A percentile compares a stretch with the other conserved stretches of the same genome.
These are phyloP conservation scores for Dryobotodes eremita DNA, from an alignment of 2,888 invertebrate species.

Conservation along the genomic window DNA sequence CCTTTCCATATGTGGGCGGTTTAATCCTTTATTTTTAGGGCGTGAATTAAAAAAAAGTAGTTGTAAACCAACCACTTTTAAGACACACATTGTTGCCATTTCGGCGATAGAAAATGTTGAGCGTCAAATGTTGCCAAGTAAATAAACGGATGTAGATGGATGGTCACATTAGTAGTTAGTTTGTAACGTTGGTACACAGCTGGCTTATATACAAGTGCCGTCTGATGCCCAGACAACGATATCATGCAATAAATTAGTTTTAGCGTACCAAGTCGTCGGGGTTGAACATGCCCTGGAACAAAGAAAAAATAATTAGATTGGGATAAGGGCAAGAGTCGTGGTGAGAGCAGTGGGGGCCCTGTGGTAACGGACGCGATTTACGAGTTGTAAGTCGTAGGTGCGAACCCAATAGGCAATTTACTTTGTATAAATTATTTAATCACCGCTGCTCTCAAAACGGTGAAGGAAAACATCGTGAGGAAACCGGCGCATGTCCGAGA, in stretches of 20 bases:
- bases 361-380: too few relatives aligned
- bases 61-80: background rate
- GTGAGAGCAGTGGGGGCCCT: too few relatives aligned
- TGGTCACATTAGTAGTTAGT: constrained; percentile 63
- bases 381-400: too few relatives aligned
- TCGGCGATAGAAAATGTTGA: background rate
- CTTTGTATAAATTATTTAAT: too few relatives aligned
- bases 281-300: constrained; percentile 96
- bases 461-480: too few relatives aligned
- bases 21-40: background rate
- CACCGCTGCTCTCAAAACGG: too few relatives aligned
- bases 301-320: constrained; percentile 39
- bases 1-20: background rate
- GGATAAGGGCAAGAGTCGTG: too few relatives aligned
- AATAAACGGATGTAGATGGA: constrained; percentile 36
- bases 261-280: constrained; percentile 94
- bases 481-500: too few relatives aligned
- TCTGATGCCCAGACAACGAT: constrained; percentile 76
- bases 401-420: too few relatives aligned
- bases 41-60: background rate
- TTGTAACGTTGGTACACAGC: constrained; percentile 64
- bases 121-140: constrained; percentile 31
- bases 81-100: background rate
- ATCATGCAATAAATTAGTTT: constrained; percentile 85
- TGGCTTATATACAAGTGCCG: constrained; percentile 85